Conservation (phyloP, 2,113 vertebrate species). For the Chitala chitala region DNA sequence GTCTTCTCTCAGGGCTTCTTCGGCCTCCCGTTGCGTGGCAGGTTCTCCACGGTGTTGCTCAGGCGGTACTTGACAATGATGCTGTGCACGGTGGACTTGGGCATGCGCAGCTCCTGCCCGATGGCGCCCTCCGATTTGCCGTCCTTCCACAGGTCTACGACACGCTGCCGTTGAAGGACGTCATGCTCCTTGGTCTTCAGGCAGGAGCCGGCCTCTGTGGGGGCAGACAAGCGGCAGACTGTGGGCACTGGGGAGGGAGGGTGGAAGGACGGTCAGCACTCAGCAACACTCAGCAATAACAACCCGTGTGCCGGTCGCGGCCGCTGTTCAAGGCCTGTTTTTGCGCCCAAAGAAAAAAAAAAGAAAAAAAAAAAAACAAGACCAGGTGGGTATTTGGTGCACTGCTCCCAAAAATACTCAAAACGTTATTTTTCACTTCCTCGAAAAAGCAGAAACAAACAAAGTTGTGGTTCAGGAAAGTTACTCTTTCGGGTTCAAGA, state of each 20-base stretch:
- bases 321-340: background rate
- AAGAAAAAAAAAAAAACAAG: background rate
- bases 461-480: background rate
- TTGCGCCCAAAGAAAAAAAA: background rate
- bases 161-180: conserved; percentile 68
- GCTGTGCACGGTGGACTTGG: conserved; percentile 74
- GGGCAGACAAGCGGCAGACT: conserved; percentile 76
- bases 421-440: conserved; percentile 12
- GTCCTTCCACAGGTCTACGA: conserved; percentile 75
- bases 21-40: conserved; percentile 67
- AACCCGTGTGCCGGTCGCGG: conserved; percentile 22
- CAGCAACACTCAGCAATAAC: conserved; percentile 24
- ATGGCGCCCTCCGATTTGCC: conserved; percentile 73
- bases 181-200: conserved; percentile 76
- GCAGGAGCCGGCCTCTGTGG: conserved; percentile 59
- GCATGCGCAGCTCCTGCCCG: conserved; percentile 69
- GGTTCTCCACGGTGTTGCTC: conserved; percentile 74
- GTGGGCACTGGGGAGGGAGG: conserved; percentile 60
- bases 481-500: background rate
- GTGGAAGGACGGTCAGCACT: conserved; percentile 40
- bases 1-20: conserved; percentile 59
- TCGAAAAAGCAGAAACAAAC: conserved; percentile 7
- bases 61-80: conserved; percentile 74
- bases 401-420: conserved; percentile 8
- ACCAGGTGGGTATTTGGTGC: background rate